A percentile compares a stretch with the other conserved stretches of the same genome.
Conservation (phyloP, 92 coral and sea anemone species). For the Epizoanthus fatuus region DNA sequence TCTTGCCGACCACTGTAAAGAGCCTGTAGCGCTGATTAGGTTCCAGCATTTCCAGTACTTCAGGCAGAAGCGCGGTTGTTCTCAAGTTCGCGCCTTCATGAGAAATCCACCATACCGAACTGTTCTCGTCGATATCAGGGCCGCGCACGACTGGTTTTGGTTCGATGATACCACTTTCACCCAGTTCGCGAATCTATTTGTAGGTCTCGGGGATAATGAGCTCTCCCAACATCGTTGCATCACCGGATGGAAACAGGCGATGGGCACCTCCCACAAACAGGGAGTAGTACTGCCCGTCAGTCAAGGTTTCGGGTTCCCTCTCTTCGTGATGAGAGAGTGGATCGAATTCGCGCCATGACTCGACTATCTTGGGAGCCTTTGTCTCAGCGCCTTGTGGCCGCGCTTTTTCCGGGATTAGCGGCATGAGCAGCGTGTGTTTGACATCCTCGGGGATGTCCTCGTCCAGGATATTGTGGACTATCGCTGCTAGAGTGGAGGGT, state of each 20-base stretch:
- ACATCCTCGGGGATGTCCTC: conserved; percentile 31
- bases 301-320: conserved; percentile 5
- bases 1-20: conserved; percentile 31
- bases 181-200: conserved; percentile 22
- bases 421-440: conserved; percentile 36
- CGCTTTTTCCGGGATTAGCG: neutral
- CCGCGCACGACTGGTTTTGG: conserved; percentile 11
- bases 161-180: neutral
- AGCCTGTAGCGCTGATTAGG: conserved; percentile 28
- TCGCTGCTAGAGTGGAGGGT: conserved; percentile 9
- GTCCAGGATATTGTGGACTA: conserved; percentile 18
- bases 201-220: conserved; percentile 15
- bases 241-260: neutral
- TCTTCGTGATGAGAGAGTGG: too few relatives aligned
- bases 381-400: too few relatives aligned
- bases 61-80: conserved; percentile 1
- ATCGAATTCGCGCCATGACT: conserved; percentile 3
- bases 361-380: neutral
- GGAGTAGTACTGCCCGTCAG: neutral
- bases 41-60: conserved; percentile 29
- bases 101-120: conserved; percentile 11
- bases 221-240: neutral
- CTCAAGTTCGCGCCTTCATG: neutral
- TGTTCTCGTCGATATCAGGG: neutral
- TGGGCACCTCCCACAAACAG: conserved; percentile 2